A percentile compares a stretch with the other conserved stretches of the same genome.
These are phyloP conservation scores for Tineola bisselliella DNA, from an alignment of 2,888 invertebrate species.

Conservation along the genomic window DNA sequence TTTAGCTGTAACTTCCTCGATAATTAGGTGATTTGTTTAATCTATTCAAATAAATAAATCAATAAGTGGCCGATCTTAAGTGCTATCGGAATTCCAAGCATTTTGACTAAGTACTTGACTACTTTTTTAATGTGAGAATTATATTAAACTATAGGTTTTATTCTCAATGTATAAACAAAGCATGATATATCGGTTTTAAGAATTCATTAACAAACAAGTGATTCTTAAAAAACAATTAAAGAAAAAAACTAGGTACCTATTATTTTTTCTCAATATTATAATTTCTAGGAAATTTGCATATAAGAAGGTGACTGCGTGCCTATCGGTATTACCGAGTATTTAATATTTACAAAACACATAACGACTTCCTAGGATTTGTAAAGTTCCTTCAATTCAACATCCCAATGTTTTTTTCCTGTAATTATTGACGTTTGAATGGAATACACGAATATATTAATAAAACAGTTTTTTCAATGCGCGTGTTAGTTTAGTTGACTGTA, in stretches of 20 bases:
- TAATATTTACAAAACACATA: not conserved
- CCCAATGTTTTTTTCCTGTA: no score
- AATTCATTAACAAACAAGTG: not conserved
- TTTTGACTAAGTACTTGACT: not conserved
- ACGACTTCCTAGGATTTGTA: not conserved
- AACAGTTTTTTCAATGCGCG: not conserved
- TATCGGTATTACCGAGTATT: not conserved
- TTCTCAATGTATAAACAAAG: no score
- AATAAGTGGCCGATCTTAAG: not conserved
- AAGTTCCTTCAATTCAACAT: no score
- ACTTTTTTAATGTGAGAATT: not conserved
- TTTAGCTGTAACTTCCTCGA: not conserved
- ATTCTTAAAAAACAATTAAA: no score
- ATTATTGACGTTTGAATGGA: no score
- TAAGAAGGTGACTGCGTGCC: not conserved
- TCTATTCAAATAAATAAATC: not conserved
- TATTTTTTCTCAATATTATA: not conserved
- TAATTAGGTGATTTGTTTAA: slow-evolving; percentile 10
- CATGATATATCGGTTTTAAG: not conserved
- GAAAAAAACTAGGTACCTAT: no score
- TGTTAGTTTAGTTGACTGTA: not conserved
- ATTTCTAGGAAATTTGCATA: not conserved
- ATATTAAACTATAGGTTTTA: no score
- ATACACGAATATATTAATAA: not conserved
- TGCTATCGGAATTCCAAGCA: not conserved